Evolutionary conservation across 2,888 invertebrate species (phyloP), one percentile per base, ranked within the genome.

Genomic region (Caenorhabditis sp.): DNA sequence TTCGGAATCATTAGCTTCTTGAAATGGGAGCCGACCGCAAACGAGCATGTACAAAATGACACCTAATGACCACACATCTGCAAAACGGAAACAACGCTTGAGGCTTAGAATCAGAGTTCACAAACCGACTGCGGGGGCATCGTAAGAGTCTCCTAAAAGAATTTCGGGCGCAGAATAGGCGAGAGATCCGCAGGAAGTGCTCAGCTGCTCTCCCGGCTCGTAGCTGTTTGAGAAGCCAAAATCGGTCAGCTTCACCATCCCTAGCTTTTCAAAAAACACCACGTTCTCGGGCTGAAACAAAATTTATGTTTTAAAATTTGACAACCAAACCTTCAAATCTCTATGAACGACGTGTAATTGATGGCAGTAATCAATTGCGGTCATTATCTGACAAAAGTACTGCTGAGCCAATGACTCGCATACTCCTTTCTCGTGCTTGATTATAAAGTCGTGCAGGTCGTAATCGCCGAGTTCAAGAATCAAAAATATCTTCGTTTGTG

Each of bases 101-200:
- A n/a, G n/a, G n/a, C n/a, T n/a, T n/a, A n/a, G n/a, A n/a, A n/a
- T n/a, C n/a, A n/a, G 22, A 37, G 15, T 20, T 62, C 55, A 88
- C 93, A 91, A 89, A 94, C 94, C 95, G 82, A 99, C 98, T 83
- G 97, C 97, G 20, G 97, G 97, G 41, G 98, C 97, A 91, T 99
- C 97, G 90, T 99, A 99, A 1, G 95, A 95, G 91, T 99, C 98
- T 22, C 99, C 99, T 62, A 99, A 92, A 73, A 99, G 92, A 89
- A 99, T 99, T 91, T 99, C 99, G 1, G 99, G 99, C 9, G 99
- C 99, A 2, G 98, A 98, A 91, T 99, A 99, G 20, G 99, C 98
- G 85, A 99, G 91, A 82, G 96, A 96, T 27, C 99, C 99, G 91
- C 99, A 99, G 35, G 96, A 96, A 22, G 99, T 99, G 90, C 96